phyloP scores from a whole-genome alignment of 1,140 invertebrate genomes.

The Pectinophora gossypiella region DNA sequence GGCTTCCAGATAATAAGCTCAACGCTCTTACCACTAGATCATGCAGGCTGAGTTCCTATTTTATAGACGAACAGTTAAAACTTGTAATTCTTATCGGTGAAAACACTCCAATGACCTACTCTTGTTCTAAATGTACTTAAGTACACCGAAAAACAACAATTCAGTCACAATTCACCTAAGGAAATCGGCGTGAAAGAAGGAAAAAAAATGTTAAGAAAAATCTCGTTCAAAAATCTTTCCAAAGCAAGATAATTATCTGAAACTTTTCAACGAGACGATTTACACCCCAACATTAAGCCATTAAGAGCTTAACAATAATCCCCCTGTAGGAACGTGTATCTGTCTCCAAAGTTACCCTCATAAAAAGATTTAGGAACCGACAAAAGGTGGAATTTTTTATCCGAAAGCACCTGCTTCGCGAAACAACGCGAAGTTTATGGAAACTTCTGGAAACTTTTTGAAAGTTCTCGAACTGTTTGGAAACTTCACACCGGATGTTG shows the following conservation, averaged over 20 bases:
- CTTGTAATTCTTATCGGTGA: no score
- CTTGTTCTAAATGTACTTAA: no score
- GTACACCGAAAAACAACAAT: no score
- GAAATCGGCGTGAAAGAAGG: no score
- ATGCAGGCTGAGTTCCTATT: no score
- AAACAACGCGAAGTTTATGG: slow-evolving; percentile 4
- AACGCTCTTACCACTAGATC: no score
- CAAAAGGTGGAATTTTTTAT: slow-evolving; percentile 65
- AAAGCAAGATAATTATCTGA: not conserved
- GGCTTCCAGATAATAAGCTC: no score
- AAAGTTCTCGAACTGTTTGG: slow-evolving; percentile 31
- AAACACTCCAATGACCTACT: no score
- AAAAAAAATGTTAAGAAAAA: no score
- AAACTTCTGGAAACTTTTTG: slow-evolving; percentile 42
- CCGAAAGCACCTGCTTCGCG: slow-evolving; percentile 63
- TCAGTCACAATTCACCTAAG: no score
- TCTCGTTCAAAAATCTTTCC: no score
- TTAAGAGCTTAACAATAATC: slow-evolving; percentile 8
- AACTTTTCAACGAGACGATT: not conserved
- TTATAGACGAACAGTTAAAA: no score
- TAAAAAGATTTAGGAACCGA: slow-evolving; percentile 50
- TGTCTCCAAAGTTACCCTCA: slow-evolving; percentile 44
- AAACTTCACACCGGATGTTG: slow-evolving; percentile 49
- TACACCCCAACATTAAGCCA: not conserved
- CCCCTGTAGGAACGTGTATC: slow-evolving; percentile 13